phyloP scores from a whole-genome alignment of 23 tunicate species.

The Styela plicata region DNA sequence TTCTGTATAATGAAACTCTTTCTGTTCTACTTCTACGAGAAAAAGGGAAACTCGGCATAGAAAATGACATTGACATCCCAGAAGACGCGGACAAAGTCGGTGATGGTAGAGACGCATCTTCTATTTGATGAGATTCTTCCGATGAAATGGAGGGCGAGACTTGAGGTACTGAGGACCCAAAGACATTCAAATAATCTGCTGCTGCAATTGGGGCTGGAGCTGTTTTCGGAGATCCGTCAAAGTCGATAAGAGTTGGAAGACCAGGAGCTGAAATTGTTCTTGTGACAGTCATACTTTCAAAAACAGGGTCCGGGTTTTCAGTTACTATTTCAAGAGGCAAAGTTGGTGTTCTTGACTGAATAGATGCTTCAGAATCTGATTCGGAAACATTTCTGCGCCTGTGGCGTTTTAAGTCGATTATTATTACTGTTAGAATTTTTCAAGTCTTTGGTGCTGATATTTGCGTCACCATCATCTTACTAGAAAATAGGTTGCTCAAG shows the following conservation, averaged over 20 bases:
- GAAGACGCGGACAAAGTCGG: constrained; percentile 7
- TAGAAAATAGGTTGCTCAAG: neutral
- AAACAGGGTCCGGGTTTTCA: neutral
- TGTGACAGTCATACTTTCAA: neutral
- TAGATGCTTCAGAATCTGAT: neutral
- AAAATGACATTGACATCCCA: neutral
- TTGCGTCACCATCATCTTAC: constrained; percentile 12
- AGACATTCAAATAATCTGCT: neutral
- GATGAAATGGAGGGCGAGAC: constrained; percentile 16
- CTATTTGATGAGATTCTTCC: constrained; percentile 1
- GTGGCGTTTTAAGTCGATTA: neutral
- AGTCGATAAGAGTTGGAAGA: neutral
- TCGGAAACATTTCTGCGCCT: constrained; percentile 11
- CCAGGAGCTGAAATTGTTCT: neutral
- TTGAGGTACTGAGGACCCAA: constrained; percentile 6
- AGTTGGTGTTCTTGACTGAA: neutral
- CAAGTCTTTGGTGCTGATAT: neutral
- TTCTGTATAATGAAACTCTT: constrained; percentile 54
- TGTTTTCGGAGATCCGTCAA: neutral
- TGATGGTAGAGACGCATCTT: neutral
- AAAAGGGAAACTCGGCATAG: constrained; percentile 29
- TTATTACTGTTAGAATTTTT: constrained; percentile 3
- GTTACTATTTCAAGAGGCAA: neutral
- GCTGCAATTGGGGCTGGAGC: neutral
- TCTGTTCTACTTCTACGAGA: constrained; percentile 38